Percentiles rank a stretch among this genome's conserved stretches.
These are phyloP conservation scores for Chlamydotis undulata DNA, from an alignment of 2,113 vertebrate genomes.

Conservation along the genomic window DNA sequence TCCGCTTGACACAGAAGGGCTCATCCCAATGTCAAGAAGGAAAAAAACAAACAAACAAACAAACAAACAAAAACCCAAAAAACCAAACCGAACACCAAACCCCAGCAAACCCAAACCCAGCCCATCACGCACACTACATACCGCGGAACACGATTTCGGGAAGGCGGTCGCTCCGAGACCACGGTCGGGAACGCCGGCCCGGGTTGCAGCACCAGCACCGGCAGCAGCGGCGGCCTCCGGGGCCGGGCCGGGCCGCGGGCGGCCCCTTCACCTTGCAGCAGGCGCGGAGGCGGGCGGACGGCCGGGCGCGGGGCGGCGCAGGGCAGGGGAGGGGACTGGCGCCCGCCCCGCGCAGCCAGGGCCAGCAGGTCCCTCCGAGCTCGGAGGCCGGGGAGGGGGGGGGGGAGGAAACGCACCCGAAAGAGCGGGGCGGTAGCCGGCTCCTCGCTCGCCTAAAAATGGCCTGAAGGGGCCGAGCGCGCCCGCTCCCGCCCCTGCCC, in stretches of 20 bases:
- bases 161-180: background rate
- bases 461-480: background rate
- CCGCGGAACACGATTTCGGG: background rate
- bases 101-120: background rate
- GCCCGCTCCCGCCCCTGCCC: background rate
- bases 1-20: background rate
- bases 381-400: too few relatives aligned
- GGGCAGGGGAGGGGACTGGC: too few relatives aligned
- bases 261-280: background rate
- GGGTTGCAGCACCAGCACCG: background rate
- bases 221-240: background rate
- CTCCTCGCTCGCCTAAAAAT: background rate
- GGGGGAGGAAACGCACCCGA: background rate
- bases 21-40: conserved; percentile 15
- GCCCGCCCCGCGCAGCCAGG: background rate
- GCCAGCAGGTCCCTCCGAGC: background rate
- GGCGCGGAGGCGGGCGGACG: too few relatives aligned
- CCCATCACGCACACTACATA: background rate
- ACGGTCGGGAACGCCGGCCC: background rate
- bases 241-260: background rate
- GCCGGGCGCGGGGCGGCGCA: too few relatives aligned
- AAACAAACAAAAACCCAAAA: too few relatives aligned
- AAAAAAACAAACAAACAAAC: too few relatives aligned
- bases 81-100: background rate
- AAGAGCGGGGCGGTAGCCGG: background rate